Evolutionary conservation across 2,113 vertebrate genomes (phyloP).

Genomic region (Sigmodon hispidus): DNA sequence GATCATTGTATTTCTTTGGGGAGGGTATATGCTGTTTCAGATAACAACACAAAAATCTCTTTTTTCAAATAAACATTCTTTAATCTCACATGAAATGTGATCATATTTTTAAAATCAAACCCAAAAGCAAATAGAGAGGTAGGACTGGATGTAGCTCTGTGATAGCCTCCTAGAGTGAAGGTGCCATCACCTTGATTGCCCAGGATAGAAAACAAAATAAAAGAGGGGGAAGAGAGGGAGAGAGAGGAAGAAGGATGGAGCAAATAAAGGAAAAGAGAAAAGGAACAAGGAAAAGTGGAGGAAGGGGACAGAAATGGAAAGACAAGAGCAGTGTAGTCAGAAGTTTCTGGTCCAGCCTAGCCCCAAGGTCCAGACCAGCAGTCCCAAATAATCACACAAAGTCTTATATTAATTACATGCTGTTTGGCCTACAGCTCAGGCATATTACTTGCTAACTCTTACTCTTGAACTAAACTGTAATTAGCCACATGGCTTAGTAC

Average conservation of each 20-base stretch:
- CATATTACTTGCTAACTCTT: too few relatives aligned
- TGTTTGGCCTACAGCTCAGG: too few relatives aligned
- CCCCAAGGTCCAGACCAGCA: too few relatives aligned
- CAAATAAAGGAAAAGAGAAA: too few relatives aligned
- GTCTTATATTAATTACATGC: too few relatives aligned
- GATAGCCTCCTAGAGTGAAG: background rate
- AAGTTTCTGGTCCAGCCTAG: too few relatives aligned
- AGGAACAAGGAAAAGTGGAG: background rate
- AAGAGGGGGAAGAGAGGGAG: too few relatives aligned
- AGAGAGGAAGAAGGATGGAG: background rate
- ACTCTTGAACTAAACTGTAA: too few relatives aligned
- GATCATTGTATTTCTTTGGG: slow-evolving; percentile 55
- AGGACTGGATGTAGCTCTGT: background rate
- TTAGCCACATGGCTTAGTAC: too few relatives aligned
- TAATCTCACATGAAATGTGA: slow-evolving; percentile 12
- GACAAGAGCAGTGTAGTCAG: too few relatives aligned
- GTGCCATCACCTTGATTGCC: background rate
- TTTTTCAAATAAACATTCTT: background rate
- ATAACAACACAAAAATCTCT: background rate
- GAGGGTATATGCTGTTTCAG: background rate
- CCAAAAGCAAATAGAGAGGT: background rate
- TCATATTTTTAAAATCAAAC: background rate
- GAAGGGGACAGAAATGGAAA: background rate
- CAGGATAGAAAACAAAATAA: background rate
- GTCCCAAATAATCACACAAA: too few relatives aligned